phyloP scores from a whole-genome alignment of 2,113 vertebrate genomes.

The Jacana jacana region DNA sequence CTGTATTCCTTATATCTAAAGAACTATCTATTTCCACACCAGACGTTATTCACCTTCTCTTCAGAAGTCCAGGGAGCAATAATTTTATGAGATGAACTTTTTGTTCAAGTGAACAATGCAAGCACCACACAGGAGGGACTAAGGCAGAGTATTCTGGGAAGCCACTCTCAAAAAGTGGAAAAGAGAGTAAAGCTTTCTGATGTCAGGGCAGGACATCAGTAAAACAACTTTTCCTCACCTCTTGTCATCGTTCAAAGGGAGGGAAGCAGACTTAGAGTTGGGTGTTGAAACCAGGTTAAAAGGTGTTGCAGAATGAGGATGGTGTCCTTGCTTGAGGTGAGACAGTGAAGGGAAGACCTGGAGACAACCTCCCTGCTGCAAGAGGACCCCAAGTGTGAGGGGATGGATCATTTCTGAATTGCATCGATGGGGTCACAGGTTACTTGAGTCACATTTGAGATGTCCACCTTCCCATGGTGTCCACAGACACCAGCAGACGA shows the following conservation, averaged over 20 bases:
- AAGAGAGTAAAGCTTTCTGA: neutral
- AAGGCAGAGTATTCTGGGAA: neutral
- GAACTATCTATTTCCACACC: neutral
- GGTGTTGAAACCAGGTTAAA: neutral
- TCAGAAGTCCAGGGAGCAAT: neutral
- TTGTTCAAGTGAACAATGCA: neutral
- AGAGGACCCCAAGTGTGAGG: neutral
- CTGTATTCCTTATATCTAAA: too few species aligned
- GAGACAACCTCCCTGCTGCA: neutral
- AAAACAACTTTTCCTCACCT: neutral
- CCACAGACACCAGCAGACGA: neutral
- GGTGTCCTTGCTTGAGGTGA: neutral
- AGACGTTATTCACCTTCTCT: neutral
- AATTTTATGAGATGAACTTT: neutral
- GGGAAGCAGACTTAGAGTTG: accelerated
- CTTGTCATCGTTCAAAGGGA: neutral
- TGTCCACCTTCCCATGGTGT: neutral
- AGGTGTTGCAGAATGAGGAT: neutral
- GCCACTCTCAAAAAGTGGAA: neutral
- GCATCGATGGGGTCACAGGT: neutral
- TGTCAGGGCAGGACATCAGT: neutral
- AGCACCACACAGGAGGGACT: neutral
- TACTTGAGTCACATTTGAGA: neutral
- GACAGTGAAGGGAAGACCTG: neutral
- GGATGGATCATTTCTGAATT: neutral